Evolutionary conservation across 1,140 invertebrate species (phyloP), one percentile per base, ranked within the genome.

Genomic region (Trachymyrmex cornetzi): DNA sequence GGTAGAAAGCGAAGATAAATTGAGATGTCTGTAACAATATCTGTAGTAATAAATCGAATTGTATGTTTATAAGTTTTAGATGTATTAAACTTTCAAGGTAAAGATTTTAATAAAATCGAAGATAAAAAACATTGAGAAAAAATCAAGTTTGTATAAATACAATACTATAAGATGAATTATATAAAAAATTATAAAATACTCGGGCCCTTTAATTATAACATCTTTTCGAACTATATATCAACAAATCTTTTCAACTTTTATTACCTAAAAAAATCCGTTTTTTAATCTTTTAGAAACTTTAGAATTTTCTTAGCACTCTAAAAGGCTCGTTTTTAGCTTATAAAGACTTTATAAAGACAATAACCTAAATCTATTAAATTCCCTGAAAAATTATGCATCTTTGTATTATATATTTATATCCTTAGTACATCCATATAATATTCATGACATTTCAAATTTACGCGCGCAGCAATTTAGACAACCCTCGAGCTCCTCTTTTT

Each of bases 1-100:
- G 97, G 97, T 11, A 95, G 97, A 87, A 97, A 97, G 87, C 95
- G 97, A 93, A 95, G 97, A 93, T 96, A 96, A 85, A 89, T 61
- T 48, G 14, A 57, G 4, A 67, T 66, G 14, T 38, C 34, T 66
- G n/a, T 38, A 38, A 38, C 34, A 38, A 38, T 38, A 38, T 9
- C 34, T 38, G 34, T 66, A 9, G 2, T 50, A 59, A 66, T 66
- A 30, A 44, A 44, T 59, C 12, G 34, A 59, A 61, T 66, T 79
- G 27, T 48, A 67, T 67, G 38, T 69, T 16, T 63, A 16, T 50
- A 69, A 24, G 5, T 16, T 69, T 69, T 27, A 19, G 0, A 48
- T 50, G n/a, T 16, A 14, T 50, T 44, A 5, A 27, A 63, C 61
- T 19, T 61, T 61, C 2, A 38, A 38, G 12, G n/a, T 59, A 19